Conservation (phyloP, 2,113 vertebrate genomes). For the Panurus biarmicus region DNA sequence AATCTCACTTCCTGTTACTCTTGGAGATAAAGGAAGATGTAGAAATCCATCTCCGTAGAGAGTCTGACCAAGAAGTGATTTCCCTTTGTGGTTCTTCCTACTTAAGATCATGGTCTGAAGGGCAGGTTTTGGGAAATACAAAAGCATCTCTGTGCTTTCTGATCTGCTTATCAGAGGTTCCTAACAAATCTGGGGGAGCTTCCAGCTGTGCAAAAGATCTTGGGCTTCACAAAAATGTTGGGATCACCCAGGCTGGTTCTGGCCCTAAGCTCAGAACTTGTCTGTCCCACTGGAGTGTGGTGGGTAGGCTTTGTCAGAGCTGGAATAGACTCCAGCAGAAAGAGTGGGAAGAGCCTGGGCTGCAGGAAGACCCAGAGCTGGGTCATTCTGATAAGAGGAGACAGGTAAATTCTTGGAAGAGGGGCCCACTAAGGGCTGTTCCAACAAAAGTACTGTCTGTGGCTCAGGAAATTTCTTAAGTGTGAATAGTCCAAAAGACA, state of each 20-base stretch:
- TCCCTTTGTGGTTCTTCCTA: not conserved
- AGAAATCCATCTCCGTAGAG: not conserved
- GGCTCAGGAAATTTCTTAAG: not conserved
- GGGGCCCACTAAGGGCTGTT: not conserved
- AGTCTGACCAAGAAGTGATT: not conserved
- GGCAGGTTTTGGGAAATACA: not conserved
- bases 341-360: not conserved
- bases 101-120: not conserved
- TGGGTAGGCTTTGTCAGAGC: not conserved
- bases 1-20: slow-evolving; percentile 13
- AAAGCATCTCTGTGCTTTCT: not conserved
- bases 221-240: fast-evolving
- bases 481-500: not conserved
- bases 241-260: not conserved
- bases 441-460: not conserved
- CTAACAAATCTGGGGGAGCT: not conserved
- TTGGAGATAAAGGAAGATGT: not conserved
- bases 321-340: not conserved
- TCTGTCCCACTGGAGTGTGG: not conserved
- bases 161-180: not conserved
- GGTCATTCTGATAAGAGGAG: not conserved
- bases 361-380: not conserved
- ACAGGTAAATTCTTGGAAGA: not conserved
- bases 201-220: not conserved
- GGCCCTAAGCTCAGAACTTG: not conserved